Evolutionary conservation across 2,113 vertebrate species (phyloP).

Genomic region (Sorex fumeus): DNA sequence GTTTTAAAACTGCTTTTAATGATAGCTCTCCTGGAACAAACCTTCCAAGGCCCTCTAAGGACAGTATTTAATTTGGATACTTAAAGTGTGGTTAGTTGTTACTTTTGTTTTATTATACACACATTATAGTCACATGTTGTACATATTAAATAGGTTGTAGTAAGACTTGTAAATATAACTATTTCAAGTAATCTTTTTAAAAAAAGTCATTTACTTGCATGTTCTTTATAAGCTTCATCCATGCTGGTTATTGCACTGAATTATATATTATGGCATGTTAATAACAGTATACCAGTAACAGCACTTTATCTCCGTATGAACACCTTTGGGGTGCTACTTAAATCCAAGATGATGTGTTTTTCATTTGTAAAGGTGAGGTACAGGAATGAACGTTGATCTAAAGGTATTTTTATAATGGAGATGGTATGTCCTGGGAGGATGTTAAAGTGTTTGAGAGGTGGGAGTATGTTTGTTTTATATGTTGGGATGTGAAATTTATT

Average conservation of each 20-base stretch:
- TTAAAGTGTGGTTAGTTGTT: conserved; percentile 12
- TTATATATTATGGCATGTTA: conserved; percentile 87
- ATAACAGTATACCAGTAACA: conserved; percentile 85
- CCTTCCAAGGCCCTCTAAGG: conserved; percentile 40
- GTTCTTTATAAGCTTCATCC: conserved; percentile 88
- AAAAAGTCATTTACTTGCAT: conserved; percentile 88
- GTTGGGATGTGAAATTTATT: conserved; percentile 77
- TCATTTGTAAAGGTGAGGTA: conserved; percentile 85
- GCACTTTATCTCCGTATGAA: conserved; percentile 92
- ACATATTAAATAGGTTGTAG: conserved; percentile 73
- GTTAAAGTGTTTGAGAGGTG: conserved; percentile 67
- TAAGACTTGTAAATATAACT: conserved; percentile 87
- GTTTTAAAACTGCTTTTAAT: conserved; percentile 53
- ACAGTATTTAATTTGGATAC: conserved; percentile 50
- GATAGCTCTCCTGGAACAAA: conserved; percentile 22
- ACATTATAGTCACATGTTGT: conserved; percentile 79
- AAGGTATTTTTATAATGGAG: conserved; percentile 83
- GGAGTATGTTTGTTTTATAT: conserved; percentile 70
- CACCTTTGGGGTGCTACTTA: conserved; percentile 90
- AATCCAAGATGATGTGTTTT: conserved; percentile 85
- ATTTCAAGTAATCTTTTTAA: conserved; percentile 78
- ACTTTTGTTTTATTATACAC: conserved; percentile 40
- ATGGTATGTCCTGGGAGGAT: conserved; percentile 69
- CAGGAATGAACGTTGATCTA: conserved; percentile 76
- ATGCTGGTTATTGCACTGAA: conserved; percentile 94